Evolutionary conservation across 2,113 vertebrate genomes (phyloP), one percentile per base, ranked within the genome.

Genomic region (Coturnix japonica): DNA sequence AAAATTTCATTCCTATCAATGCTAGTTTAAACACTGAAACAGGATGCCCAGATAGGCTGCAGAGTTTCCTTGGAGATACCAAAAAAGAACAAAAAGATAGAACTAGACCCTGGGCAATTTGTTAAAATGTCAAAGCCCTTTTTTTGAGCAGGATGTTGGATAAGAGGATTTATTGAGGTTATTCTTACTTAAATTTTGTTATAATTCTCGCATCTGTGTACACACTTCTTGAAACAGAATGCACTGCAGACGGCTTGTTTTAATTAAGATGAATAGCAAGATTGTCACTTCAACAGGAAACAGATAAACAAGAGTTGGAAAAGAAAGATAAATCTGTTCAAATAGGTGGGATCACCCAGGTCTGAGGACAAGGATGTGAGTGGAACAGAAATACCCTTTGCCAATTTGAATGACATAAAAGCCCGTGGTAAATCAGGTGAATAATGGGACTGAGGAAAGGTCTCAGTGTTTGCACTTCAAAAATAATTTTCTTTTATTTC

Each of bases 251-350:
- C 82, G 1, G 0, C 43, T 64, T 67, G n/a, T 46, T 91, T 83
- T 90, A 86, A 74, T 92, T 78, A 89, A 90, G 51, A 80, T 28
- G 31, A 70, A 49, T 31, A 66, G 10, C n/a, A 81, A 81, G 51
- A 44, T 51, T 69, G 44, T 69, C 53, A 81, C 47, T n/a, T 71
- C 47, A 33, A 74, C 13, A 60, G 25, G 28, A 78, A 85, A 83
- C 4, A 72, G 46, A 41, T 26, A 91, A 79, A 63, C 23, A 18
- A 81, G 18, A 78, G 39, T 21, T 92, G 70, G 73, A 90, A 33
- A 78, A 25, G 25, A 83, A 90, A 90, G n/a, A 3, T 71, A 28
- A 71, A 43, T 59, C 3, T 56, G 9, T 44, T 60, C 4, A 37
- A 74, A 83, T 12, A 12, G 5, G 10, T 73, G 26, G 11, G 23